Conservation (phyloP, 2,113 vertebrate species). For the Condylura cristata region DNA sequence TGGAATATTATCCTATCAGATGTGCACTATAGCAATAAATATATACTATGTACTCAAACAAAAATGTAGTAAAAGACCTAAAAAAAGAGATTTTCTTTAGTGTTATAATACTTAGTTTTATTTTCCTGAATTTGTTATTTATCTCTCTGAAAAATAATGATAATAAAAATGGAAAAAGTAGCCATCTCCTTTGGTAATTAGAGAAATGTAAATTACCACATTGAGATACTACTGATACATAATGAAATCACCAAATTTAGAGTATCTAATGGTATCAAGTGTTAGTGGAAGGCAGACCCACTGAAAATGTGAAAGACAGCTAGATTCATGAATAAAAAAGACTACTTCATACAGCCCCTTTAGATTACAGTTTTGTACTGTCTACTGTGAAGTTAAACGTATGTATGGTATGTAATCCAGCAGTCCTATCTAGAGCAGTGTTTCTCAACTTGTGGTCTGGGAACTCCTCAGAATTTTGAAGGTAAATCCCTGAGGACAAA, state of each 20-base stretch:
- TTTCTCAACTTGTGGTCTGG: neutral
- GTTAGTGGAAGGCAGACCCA: neutral
- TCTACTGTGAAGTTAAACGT: neutral
- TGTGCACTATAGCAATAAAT: neutral
- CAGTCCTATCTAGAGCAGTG: neutral
- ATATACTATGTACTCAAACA: constrained; percentile 17
- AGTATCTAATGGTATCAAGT: neutral
- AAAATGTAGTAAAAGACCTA: neutral
- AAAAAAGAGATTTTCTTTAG: neutral
- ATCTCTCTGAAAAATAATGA: neutral
- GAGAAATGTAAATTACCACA: neutral
- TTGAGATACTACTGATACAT: neutral
- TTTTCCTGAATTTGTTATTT: constrained; percentile 11
- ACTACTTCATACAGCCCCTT: neutral
- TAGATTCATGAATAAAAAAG: neutral
- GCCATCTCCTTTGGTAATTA: neutral
- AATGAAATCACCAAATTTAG: neutral
- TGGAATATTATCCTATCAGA: neutral
- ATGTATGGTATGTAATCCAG: neutral
- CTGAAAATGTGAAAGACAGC: too few species aligned
- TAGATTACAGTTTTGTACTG: constrained; percentile 6
- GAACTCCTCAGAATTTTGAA: neutral
- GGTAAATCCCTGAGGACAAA: neutral
- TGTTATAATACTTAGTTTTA: constrained; percentile 29
- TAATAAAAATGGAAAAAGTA: neutral